Evolutionary conservation across 2,797 vertebrate genomes (phyloP).

Genomic region (Artibeus jamaicensis): DNA sequence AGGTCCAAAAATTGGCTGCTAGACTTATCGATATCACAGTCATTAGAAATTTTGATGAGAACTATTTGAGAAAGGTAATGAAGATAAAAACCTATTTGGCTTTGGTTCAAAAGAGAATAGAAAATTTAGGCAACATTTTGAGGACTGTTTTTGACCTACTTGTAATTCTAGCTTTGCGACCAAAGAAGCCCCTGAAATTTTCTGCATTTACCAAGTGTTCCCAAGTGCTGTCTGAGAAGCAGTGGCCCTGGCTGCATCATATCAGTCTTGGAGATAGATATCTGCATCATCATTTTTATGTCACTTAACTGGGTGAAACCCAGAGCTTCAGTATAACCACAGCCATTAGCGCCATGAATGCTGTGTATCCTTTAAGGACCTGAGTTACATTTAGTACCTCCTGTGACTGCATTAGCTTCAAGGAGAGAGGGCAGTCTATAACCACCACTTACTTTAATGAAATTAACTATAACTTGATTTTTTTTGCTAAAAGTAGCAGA

Average conservation of each 20-base stretch:
- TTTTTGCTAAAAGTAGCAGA: constrained; percentile 56
- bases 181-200: background rate
- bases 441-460: constrained; percentile 69
- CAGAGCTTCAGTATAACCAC: background rate
- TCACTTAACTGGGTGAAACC: background rate
- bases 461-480: constrained; percentile 69
- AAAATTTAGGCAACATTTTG: background rate
- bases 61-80: background rate
- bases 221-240: background rate
- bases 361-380: background rate
- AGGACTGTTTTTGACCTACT: background rate
- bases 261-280: background rate
- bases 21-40: background rate
- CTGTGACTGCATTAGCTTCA: constrained; percentile 23
- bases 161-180: background rate
- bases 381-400: constrained; percentile 60
- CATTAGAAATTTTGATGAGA: background rate
- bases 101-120: background rate
- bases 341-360: constrained; percentile 19
- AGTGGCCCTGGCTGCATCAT: background rate
- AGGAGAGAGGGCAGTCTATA: constrained; percentile 48
- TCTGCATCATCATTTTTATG: background rate
- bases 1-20: background rate
- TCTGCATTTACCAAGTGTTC: background rate
- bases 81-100: background rate